These are phyloP conservation scores for Sternotherus odoratus DNA, from an alignment of 2,797 vertebrate genomes.

Conservation along the genomic window DNA sequence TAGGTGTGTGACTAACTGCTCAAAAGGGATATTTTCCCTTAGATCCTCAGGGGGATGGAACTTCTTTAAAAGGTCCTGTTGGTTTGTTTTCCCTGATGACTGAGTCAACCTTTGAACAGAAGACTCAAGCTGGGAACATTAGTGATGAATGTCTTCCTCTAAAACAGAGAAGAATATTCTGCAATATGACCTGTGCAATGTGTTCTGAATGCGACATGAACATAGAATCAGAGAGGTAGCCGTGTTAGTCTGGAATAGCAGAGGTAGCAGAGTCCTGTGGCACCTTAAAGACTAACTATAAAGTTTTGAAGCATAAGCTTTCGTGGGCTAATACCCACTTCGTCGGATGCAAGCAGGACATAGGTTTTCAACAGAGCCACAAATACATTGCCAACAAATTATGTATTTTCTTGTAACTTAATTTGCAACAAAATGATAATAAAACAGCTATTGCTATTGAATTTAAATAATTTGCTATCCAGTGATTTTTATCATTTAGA, in stretches of 20 bases:
- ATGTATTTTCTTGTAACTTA: not conserved
- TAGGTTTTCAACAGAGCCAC: not conserved
- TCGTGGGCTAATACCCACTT: too few relatives aligned
- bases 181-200: not conserved
- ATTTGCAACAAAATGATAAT: not conserved
- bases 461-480: not conserved
- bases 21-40: conserved; percentile 63
- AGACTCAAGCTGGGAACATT: not conserved
- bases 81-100: conserved; percentile 34
- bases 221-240: too few relatives aligned
- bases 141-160: conserved; percentile 45
- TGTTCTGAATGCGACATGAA: not conserved
- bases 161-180: conserved; percentile 53
- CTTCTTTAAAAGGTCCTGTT: conserved; percentile 73
- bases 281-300: too few relatives aligned
- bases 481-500: not conserved
- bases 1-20: conserved; percentile 72
- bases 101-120: not conserved
- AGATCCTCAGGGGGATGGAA: conserved; percentile 32
- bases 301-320: too few relatives aligned
- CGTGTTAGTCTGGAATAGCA: too few relatives aligned
- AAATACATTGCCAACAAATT: not conserved
- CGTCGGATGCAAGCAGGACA: too few relatives aligned
- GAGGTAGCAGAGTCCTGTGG: too few relatives aligned
- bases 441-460: not conserved